A percentile compares a stretch with the other conserved stretches of the same genome.
These are phyloP conservation scores for Spea bombifrons DNA, from an alignment of 2,113 vertebrate genomes.

Conservation along the genomic window DNA sequence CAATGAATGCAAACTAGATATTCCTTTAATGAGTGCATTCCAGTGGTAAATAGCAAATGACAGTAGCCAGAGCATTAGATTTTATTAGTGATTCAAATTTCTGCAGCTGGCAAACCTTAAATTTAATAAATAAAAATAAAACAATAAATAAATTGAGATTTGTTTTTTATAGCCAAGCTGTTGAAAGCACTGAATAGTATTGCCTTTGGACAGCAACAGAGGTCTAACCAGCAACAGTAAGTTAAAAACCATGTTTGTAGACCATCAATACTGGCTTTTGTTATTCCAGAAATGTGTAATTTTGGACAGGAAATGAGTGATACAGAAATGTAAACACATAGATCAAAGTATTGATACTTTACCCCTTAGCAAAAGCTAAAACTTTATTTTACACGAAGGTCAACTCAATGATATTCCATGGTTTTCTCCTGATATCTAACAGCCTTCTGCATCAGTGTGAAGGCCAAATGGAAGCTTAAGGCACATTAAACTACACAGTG, in stretches of 20 bases:
- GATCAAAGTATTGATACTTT: neutral
- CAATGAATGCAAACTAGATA: no score
- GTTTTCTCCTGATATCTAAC: slow-evolving; percentile 20
- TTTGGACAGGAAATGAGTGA: slow-evolving; percentile 13
- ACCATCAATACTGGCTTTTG: slow-evolving; percentile 40
- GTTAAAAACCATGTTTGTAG: slow-evolving; percentile 47
- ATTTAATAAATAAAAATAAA: slow-evolving; percentile 27
- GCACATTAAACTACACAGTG: slow-evolving; percentile 22
- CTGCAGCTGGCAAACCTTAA: slow-evolving; percentile 20
- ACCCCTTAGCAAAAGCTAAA: neutral
- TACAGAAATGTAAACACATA: slow-evolving; percentile 26
- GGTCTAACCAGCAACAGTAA: slow-evolving; percentile 41
- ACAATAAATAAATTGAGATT: slow-evolving; percentile 38
- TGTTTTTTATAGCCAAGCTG: slow-evolving; percentile 37
- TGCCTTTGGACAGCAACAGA: slow-evolving; percentile 42
- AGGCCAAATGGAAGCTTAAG: slow-evolving; percentile 29
- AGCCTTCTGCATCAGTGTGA: neutral
- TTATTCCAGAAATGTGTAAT: slow-evolving; percentile 46
- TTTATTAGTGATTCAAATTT: neutral
- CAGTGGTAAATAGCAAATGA: no score
- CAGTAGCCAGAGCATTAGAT: no score
- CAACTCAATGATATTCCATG: slow-evolving; percentile 17
- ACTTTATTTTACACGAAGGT: neutral
- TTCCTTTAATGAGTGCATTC: no score
- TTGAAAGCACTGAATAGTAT: slow-evolving; percentile 37